Percentiles rank a stretch among this genome's conserved stretches.
Evolutionary conservation across 53 echinoderm and acorn worm genomes (phyloP).

Genomic region (Echinometra lucunter): DNA sequence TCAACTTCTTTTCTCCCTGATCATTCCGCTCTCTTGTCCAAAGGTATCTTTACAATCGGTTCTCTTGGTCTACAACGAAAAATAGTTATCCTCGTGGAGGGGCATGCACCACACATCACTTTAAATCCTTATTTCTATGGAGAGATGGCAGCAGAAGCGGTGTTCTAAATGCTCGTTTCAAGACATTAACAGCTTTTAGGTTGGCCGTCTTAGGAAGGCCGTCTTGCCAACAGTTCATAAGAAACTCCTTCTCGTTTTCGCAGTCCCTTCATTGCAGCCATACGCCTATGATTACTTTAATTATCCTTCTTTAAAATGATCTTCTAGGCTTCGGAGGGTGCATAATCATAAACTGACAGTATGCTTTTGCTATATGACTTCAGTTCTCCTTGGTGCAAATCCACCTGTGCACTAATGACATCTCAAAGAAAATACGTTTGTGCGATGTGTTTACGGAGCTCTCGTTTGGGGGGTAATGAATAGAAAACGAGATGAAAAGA

Average conservation of each 20-base stretch:
- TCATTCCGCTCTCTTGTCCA: not conserved
- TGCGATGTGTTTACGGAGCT: not conserved
- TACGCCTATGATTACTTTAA: not conserved
- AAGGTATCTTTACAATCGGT: not conserved
- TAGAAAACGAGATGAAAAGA: slow-evolving; percentile 41
- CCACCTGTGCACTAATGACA: slow-evolving; percentile 34
- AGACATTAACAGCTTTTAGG: not conserved
- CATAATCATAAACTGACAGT: not conserved
- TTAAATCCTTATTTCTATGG: not conserved
- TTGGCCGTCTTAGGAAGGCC: not conserved
- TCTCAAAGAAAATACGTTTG: not conserved
- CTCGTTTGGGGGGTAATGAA: slow-evolving; percentile 23
- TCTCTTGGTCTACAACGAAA: not conserved
- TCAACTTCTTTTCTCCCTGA: not conserved
- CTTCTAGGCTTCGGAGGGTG: not conserved
- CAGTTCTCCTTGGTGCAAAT: not conserved
- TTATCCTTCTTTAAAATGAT: not conserved
- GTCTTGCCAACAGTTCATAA: not conserved
- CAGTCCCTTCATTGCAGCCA: too few relatives aligned
- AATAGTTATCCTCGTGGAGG: not conserved
- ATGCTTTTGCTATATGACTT: not conserved
- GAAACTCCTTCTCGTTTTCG: not conserved
- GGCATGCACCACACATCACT: not conserved
- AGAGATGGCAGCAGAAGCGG: not conserved
- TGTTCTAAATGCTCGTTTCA: not conserved